A percentile compares a stretch with the other conserved stretches of the same genome.
phyloP scores from a whole-genome alignment of 2,797 vertebrate species.

The Melanotaenia parkinsoni region DNA sequence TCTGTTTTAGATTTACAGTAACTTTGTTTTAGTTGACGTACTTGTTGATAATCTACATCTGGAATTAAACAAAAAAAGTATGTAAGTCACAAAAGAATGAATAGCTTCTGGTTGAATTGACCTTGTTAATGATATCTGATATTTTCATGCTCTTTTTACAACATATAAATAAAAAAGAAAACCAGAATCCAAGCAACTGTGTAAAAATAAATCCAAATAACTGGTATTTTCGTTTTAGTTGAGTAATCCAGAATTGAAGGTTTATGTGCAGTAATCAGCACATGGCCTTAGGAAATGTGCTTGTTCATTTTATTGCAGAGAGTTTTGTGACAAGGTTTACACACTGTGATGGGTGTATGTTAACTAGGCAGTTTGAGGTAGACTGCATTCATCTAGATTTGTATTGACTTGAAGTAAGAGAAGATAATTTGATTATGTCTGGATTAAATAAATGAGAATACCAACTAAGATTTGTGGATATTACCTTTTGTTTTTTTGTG shows the following conservation, averaged over 20 bases:
- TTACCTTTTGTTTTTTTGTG: background rate
- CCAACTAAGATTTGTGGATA: background rate
- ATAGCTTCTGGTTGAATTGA: background rate
- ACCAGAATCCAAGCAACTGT: background rate
- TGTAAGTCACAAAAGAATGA: background rate
- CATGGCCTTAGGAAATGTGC: background rate
- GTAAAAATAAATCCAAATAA: background rate
- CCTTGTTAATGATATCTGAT: background rate
- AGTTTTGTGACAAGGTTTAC: slow-evolving; percentile 11
- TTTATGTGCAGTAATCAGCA: slow-evolving; percentile 16
- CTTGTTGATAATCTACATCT: slow-evolving; percentile 17
- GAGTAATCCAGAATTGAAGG: background rate
- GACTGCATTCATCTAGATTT: background rate
- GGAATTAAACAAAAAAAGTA: background rate
- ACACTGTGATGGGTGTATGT: background rate
- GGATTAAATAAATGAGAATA: slow-evolving; percentile 9
- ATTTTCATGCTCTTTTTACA: background rate
- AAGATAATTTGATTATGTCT: background rate
- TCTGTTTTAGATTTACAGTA: slow-evolving; percentile 17
- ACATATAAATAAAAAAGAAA: background rate
- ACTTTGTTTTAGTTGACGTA: slow-evolving; percentile 6
- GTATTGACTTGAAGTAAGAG: background rate
- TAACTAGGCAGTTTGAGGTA: background rate
- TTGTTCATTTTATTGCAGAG: background rate
- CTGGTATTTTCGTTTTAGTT: slow-evolving; percentile 3